phyloP scores from a whole-genome alignment of 1,140 invertebrate genomes.

The Scaptomyza graminum region DNA sequence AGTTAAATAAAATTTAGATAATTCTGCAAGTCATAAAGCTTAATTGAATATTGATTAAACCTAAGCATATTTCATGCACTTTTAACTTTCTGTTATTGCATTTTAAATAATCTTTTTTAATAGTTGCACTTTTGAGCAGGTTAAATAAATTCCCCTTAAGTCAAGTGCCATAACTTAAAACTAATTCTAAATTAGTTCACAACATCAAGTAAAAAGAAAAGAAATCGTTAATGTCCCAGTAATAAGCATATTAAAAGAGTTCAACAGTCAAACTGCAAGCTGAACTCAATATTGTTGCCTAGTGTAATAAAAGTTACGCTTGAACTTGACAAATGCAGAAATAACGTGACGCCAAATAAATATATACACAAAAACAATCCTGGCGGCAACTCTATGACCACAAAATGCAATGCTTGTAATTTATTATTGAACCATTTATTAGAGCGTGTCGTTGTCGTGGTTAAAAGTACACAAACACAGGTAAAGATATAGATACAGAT shows the following conservation, averaged over 20 bases:
- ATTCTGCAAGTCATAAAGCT: not conserved
- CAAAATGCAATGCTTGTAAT: conserved; percentile 35
- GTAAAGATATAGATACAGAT: conserved; percentile 1
- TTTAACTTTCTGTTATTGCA: not conserved
- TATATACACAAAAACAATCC: conserved; percentile 30
- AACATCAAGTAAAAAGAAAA: not conserved
- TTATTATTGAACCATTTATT: conserved; percentile 81
- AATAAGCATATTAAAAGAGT: not conserved
- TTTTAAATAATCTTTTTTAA: too few relatives aligned
- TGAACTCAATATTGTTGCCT: conserved; percentile 23
- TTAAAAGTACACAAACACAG: conserved; percentile 29
- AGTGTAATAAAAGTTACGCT: conserved; percentile 68
- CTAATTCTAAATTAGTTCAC: not conserved
- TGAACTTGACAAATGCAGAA: conserved; percentile 81
- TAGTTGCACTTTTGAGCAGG: not conserved
- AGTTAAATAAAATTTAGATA: not conserved
- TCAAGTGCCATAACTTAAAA: not conserved
- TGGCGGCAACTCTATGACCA: conserved; percentile 26
- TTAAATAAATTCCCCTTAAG: not conserved
- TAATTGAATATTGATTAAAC: not conserved
- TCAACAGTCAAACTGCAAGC: not conserved
- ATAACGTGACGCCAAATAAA: conserved; percentile 73
- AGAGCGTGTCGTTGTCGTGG: conserved; percentile 63
- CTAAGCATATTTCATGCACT: too few relatives aligned
- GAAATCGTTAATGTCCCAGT: too few relatives aligned